Base-by-base conservation (phyloP, 2,113 vertebrate species). In the Mesembrinibis cayennensis region DNA sequence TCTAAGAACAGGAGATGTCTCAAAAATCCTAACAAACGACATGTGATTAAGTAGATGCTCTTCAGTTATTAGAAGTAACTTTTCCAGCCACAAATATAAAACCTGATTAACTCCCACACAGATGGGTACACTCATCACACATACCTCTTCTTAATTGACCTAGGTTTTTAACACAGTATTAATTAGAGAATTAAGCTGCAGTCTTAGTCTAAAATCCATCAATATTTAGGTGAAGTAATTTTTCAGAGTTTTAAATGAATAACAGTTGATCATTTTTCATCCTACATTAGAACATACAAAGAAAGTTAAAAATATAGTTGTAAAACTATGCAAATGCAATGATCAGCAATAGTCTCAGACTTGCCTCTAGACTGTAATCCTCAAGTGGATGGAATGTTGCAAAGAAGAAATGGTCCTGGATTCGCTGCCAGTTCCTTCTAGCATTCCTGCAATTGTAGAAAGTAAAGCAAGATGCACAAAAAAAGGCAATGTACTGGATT, bases 371-470 rank as follows among this genome's bases (percentile, higher is more conserved):
- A 93, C 98, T 99, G 50, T 99, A 99, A 97, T 99, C 99, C 83
- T 98, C 87, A 26, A 99, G 86, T 4, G 99, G 99, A 94, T 99
- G 98, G 92, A 99, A 99, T 4, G 96, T 76, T 52, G 98, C 97
- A 92, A 99, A 99, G 95, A 99, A 99, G 96, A 99, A 99, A 82
- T 99, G 99, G 38, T 99, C 99, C 89, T 99, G 99, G 95, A 99
- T 99, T 96, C 98, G 98, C 7, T 97, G 98, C 99, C 99, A 99
- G 92, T 99, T 99, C 97, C 98, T 99, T 96, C 96, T 98, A 44
- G 99, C 99, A 91, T 99, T 99, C 95, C 99, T 99, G 76, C 27
- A 78, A 71, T 65, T 69, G 25, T 45, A 88, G 69, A 96, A 77
- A 45, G 19, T 2, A 59, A 30, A 1, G 10, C 27, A 81, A 96